A percentile compares a stretch with the other conserved stretches of the same genome.
Conservation (phyloP, 2,113 vertebrate species). For the Pedetes capensis region DNA sequence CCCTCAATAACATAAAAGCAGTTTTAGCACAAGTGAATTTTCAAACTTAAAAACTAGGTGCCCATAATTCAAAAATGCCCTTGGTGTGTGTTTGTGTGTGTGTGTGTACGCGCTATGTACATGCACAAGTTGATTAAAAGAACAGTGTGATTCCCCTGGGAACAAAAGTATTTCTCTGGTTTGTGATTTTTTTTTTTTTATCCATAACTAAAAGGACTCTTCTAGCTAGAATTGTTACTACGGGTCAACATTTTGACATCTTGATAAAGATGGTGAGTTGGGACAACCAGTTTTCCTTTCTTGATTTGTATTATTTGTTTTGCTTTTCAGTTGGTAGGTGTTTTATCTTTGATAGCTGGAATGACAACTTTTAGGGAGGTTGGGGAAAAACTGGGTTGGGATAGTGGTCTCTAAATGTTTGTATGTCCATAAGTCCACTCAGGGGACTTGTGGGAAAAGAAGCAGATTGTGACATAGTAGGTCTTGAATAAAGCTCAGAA, state of each 20-base stretch:
- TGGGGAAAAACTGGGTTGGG: neutral
- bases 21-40: constrained; percentile 63
- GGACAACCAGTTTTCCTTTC: neutral
- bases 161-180: neutral
- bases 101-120: neutral
- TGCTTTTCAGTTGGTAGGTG: constrained; percentile 6
- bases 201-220: constrained; percentile 48
- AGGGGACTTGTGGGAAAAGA: neutral
- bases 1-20: constrained; percentile 73
- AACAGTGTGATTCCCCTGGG: constrained; percentile 36
- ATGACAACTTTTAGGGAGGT: neutral
- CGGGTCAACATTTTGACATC: constrained; percentile 43
- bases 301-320: constrained; percentile 16
- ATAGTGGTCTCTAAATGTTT: constrained; percentile 30
- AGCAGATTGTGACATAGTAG: neutral
- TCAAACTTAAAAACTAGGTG: constrained; percentile 61
- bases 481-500: neutral
- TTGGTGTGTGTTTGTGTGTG: neutral
- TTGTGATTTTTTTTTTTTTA: constrained; percentile 35
- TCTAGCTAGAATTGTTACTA: constrained; percentile 38
- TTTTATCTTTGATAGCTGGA: constrained; percentile 30
- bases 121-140: constrained; percentile 70
- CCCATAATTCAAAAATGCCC: constrained; percentile 44
- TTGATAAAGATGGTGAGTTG: constrained; percentile 51
- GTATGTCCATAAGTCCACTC: neutral